phyloP scores from a whole-genome alignment of 2,113 vertebrate genomes.

The Platanista minor region DNA sequence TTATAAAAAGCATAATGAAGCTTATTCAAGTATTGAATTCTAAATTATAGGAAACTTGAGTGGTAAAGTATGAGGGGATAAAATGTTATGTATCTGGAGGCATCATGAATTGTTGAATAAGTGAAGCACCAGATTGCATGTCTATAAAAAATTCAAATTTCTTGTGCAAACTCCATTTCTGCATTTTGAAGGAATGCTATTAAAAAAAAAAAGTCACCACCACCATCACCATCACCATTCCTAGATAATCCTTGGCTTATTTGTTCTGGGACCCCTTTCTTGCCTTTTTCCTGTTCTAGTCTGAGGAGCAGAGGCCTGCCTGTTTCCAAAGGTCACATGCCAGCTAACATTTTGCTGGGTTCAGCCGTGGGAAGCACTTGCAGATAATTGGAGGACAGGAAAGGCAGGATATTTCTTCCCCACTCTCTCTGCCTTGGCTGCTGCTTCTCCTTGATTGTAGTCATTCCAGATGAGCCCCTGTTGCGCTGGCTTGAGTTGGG shows the following conservation, averaged over 20 bases:
- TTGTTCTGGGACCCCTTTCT: not conserved
- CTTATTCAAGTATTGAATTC: conserved; percentile 11
- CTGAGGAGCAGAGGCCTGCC: not conserved
- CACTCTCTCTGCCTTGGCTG: not conserved
- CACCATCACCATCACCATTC: not conserved
- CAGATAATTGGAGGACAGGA: not conserved
- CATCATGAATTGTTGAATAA: conserved; percentile 2
- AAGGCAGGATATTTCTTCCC: not conserved
- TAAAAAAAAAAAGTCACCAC: not conserved
- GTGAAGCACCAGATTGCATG: not conserved
- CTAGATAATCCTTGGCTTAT: not conserved
- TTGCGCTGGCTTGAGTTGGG: not conserved
- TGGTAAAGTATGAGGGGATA: not conserved
- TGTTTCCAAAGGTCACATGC: not conserved
- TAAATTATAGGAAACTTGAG: conserved; percentile 4
- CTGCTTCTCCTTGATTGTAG: not conserved
- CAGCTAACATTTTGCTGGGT: not conserved
- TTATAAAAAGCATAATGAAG: conserved; percentile 44
- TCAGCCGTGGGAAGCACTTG: not conserved
- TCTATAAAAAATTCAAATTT: conserved; percentile 24
- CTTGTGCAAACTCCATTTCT: not conserved
- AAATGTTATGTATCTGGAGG: not conserved
- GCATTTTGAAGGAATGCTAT: not conserved
- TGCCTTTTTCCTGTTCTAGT: not conserved
- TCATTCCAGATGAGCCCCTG: too few relatives aligned